phyloP scores from a whole-genome alignment of 2,888 invertebrate genomes.

The Esperia sulphurella region DNA sequence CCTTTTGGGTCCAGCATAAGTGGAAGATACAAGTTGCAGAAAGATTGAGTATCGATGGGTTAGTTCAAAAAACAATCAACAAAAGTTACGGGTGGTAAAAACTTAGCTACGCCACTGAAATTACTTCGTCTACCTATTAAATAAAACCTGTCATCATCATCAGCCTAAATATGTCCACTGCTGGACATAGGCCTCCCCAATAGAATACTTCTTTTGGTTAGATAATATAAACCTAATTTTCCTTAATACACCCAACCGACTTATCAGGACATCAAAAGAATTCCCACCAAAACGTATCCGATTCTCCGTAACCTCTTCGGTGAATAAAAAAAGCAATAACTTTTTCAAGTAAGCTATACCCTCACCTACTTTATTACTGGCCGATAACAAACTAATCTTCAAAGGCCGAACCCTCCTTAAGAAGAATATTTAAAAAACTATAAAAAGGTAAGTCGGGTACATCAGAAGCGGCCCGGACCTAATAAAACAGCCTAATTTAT shows the following conservation, averaged over 20 bases:
- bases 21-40: too few relatives aligned
- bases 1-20: too few relatives aligned
- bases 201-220: too few relatives aligned
- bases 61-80: too few relatives aligned
- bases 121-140: too few relatives aligned
- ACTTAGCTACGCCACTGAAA: too few relatives aligned
- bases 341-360: conserved; percentile 32
- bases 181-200: too few relatives aligned
- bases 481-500: conserved; percentile 69
- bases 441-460: conserved; percentile 51
- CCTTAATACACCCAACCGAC: conserved; percentile 19
- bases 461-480: conserved; percentile 49
- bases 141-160: too few relatives aligned
- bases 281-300: conserved; percentile 27
- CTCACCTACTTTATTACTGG: conserved; percentile 61
- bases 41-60: too few relatives aligned
- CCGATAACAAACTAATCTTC: conserved; percentile 71
- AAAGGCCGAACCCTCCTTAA: conserved; percentile 38
- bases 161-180: too few relatives aligned
- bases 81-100: too few relatives aligned
- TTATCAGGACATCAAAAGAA: conserved; percentile 28
- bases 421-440: conserved; percentile 69
- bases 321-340: conserved; percentile 16
- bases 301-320: conserved; percentile 21
- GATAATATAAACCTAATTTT: conserved; percentile 21